phyloP scores from a whole-genome alignment of 1,140 invertebrate genomes.

The Drosophila repletoides region DNA sequence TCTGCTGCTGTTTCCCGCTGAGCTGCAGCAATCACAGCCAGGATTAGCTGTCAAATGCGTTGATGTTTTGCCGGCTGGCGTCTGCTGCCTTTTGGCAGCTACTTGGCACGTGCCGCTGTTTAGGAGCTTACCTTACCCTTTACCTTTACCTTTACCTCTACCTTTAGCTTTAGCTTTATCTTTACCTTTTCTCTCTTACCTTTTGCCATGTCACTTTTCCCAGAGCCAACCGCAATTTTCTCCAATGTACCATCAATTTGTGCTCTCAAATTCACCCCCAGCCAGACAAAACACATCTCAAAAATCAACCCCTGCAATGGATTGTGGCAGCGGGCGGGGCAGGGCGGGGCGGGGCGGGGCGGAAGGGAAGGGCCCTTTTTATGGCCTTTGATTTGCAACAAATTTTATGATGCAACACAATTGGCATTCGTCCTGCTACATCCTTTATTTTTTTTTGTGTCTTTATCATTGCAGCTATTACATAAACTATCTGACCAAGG shows the following conservation, averaged over 20 bases:
- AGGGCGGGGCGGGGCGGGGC: neutral
- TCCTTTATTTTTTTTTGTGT: slow-evolving; percentile 9
- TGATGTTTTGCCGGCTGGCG: slow-evolving; percentile 22
- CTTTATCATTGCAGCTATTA: slow-evolving; percentile 87
- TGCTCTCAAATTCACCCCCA: slow-evolving; percentile 42
- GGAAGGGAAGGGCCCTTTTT: slow-evolving; percentile 19
- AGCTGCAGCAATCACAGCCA: slow-evolving; percentile 49
- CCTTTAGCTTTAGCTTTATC: slow-evolving; percentile 25
- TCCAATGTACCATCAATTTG: slow-evolving; percentile 51
- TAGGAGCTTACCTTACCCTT: slow-evolving; percentile 22
- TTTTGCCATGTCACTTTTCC: slow-evolving; percentile 35
- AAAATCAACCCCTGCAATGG: slow-evolving; percentile 45
- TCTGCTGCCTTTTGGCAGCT: slow-evolving; percentile 72
- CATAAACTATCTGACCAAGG: slow-evolving; percentile 89
- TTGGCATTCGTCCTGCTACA: slow-evolving; percentile 9
- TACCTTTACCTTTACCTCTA: slow-evolving; percentile 8
- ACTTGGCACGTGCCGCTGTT: slow-evolving; percentile 73
- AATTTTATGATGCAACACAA: slow-evolving; percentile 33
- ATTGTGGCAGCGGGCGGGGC: slow-evolving; percentile 4
- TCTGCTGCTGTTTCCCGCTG: slow-evolving; percentile 5
- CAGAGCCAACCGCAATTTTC: slow-evolving; percentile 22
- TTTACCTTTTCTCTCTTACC: slow-evolving; percentile 15
- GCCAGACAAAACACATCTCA: slow-evolving; percentile 16
- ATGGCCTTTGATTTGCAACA: slow-evolving; percentile 65
- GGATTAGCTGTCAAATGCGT: slow-evolving; percentile 70